Evolutionary conservation across 2,797 vertebrate genomes (phyloP), one percentile per base, ranked within the genome.

Genomic region (Rhinatrema bivittatum): DNA sequence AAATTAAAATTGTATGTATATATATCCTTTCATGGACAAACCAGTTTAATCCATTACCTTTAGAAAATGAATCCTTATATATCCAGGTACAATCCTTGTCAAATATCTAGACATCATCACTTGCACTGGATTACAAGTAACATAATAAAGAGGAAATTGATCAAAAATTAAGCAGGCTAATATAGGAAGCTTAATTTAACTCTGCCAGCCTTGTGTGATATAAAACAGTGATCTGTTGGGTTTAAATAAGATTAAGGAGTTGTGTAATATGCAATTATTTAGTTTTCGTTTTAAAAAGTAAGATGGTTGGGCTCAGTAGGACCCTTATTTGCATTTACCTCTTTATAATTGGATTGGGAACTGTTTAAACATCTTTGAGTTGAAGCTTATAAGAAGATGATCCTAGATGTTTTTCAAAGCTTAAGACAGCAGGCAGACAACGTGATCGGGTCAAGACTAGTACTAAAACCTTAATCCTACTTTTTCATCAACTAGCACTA

Each of bases 331-430:
- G 61, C 72, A 56, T 68, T 75, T 76, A 69, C 70, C 50, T 70
- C 65, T 65, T 49, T 67, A 76, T 83, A 83, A 82, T 78, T 81
- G 75, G 74, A 76, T 78, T 80, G 66, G 53, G 59, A 62, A 61
- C 54, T 58, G 52, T 65, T 74, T 68, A 72, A 74, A 70, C 40
- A 62, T 75, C 71, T 64, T 66, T 62, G 60, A 70, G 59, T 53
- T 68, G 55, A 36, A 63, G 65, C 50, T 61, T 68, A 62, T 62
- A 72, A 62, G 72, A 66, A 60, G 73, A 73, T 72, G 63, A 81
- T 79, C 70, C 56, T 55, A 70, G 65, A 64, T 78, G 71, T 66
- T 78, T 73, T 69, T 65, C 43, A 51, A 72, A 65, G 72, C 72
- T 74, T 73, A 69, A 62, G 65, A 62, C 60, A 65, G 62, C 64